These are phyloP conservation scores for Jordanella pulchra DNA, from an alignment of 2,797 vertebrate species.

Conservation along the genomic window DNA sequence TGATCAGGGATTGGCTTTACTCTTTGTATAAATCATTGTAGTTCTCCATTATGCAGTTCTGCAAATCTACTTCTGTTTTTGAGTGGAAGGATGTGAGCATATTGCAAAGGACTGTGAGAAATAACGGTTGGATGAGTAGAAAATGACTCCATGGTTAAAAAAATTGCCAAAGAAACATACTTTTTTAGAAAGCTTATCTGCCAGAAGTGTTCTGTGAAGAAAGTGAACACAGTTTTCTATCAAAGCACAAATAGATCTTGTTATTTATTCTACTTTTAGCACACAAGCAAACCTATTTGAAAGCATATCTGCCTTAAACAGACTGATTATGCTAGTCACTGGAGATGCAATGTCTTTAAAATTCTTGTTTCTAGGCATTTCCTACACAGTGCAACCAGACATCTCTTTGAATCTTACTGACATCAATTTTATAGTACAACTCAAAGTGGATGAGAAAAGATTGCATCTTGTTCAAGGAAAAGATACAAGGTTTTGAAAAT, in stretches of 20 bases:
- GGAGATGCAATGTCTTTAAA: no score
- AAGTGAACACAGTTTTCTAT: neutral
- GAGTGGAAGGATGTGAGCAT: conserved; percentile 2
- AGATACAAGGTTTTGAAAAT: no score
- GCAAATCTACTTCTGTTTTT: neutral
- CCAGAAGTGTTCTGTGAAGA: neutral
- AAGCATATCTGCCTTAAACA: no score
- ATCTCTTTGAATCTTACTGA: no score
- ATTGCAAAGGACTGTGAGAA: neutral
- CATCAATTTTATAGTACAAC: no score
- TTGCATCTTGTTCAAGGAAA: no score
- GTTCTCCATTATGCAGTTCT: neutral
- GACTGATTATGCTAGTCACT: no score
- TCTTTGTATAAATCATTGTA: no score
- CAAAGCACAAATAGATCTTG: neutral
- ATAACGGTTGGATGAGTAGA: neutral
- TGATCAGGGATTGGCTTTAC: neutral
- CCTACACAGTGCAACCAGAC: no score
- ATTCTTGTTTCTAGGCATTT: no score
- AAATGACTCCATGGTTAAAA: neutral
- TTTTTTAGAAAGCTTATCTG: neutral
- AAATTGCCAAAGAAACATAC: neutral
- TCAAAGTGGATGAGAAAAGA: no score
- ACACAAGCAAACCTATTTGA: neutral
- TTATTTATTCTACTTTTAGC: neutral